Conservation (phyloP, 2,113 vertebrate genomes). For the Poecile atricapillus region DNA sequence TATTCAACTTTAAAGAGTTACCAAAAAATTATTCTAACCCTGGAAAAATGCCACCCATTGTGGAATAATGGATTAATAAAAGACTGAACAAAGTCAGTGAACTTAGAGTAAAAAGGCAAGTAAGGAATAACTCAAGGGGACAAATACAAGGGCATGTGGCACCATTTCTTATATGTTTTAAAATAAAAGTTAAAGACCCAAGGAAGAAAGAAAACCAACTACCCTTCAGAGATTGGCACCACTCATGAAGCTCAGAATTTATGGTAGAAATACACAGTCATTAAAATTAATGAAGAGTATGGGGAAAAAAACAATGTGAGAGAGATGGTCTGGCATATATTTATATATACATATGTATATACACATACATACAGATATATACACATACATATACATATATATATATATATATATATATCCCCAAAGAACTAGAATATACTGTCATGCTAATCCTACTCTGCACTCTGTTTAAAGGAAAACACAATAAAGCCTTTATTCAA, state of each 20-base stretch:
- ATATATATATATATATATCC: not conserved
- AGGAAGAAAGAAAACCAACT: not conserved
- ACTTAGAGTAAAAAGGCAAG: not conserved
- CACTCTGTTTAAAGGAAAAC: not conserved
- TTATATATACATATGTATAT: too few species aligned
- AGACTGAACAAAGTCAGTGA: not conserved
- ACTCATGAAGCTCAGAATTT: not conserved
- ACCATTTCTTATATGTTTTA: not conserved
- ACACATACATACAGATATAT: too few species aligned
- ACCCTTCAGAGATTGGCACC: not conserved
- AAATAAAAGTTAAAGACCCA: not conserved
- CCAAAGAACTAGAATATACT: not conserved
- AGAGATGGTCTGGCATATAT: not conserved
- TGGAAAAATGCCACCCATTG: not conserved
- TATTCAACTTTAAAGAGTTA: not conserved
- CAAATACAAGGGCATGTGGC: not conserved
- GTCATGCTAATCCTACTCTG: not conserved
- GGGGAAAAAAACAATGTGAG: not conserved
- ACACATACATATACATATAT: not conserved
- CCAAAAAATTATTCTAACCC: not conserved
- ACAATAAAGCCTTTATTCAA: not conserved
- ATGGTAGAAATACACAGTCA: not conserved
- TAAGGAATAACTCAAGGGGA: not conserved
- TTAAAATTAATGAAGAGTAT: not conserved
- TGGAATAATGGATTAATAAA: not conserved